These are phyloP conservation scores for Pelmatolapia mariae DNA, from an alignment of 2,113 vertebrate species.

Conservation along the genomic window DNA sequence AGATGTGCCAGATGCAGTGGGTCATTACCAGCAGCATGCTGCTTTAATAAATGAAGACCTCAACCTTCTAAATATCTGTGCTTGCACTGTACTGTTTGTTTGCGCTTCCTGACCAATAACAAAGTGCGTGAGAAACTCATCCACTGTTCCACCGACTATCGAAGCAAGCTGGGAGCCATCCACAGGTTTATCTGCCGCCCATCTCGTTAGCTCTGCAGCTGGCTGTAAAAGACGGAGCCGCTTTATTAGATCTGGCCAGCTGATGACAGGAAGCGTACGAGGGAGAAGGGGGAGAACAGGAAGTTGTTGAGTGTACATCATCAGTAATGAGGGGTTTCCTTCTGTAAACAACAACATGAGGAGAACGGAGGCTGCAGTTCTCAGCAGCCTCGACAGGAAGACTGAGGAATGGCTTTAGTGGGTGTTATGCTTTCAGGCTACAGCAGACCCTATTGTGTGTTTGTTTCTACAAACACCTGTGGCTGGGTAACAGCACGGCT, in stretches of 20 bases:
- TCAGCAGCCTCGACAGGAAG: neutral
- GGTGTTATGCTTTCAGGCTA: neutral
- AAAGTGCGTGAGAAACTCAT: slow-evolving; percentile 14
- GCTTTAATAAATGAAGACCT: slow-evolving; percentile 36
- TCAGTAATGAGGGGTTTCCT: slow-evolving; percentile 57
- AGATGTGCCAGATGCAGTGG: slow-evolving; percentile 14
- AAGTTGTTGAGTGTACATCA: slow-evolving; percentile 58
- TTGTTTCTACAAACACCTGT: slow-evolving; percentile 2
- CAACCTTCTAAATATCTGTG: neutral
- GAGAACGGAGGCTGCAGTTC: neutral
- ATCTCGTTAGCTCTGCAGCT: slow-evolving; percentile 6
- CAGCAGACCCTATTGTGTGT: neutral
- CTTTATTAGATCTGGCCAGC: slow-evolving; percentile 23
- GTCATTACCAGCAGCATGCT: slow-evolving; percentile 20
- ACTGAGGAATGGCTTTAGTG: neutral
- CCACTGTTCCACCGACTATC: neutral
- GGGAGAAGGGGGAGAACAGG: slow-evolving; percentile 22
- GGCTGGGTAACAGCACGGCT: neutral
- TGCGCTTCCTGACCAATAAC: slow-evolving; percentile 30
- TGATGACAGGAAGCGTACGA: slow-evolving; percentile 51
- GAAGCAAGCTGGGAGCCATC: neutral
- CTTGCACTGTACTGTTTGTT: slow-evolving; percentile 24
- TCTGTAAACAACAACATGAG: slow-evolving; percentile 57
- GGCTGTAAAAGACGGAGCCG: neutral
- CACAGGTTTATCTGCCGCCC: neutral